Conservation (phyloP, 2,113 vertebrate genomes). For the Pseudois nayaur region DNA sequence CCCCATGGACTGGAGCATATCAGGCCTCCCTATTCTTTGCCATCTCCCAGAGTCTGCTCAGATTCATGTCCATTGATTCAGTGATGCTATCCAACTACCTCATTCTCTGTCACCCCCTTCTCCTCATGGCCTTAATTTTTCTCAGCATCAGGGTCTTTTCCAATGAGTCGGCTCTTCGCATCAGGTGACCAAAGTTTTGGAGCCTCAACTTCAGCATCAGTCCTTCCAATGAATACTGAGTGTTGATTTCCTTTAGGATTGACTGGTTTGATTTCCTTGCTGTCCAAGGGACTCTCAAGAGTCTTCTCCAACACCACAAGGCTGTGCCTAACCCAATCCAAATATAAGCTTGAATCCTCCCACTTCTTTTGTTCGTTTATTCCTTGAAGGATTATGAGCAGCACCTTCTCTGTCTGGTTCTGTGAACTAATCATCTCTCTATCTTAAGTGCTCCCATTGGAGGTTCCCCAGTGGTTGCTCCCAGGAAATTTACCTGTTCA, state of each 20-base stretch:
- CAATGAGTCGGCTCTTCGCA: not conserved
- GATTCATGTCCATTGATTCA: not conserved
- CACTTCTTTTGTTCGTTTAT: not conserved
- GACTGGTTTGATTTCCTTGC: not conserved
- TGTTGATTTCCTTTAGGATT: not conserved
- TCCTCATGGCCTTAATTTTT: not conserved
- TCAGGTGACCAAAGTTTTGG: not conserved
- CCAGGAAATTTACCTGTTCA: not conserved
- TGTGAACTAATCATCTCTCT: not conserved
- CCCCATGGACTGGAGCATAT: not conserved
- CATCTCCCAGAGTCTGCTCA: not conserved
- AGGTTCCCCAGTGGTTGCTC: not conserved
- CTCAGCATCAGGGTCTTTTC: not conserved
- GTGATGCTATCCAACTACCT: not conserved
- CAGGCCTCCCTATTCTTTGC: not conserved
- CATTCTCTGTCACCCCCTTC: not conserved
- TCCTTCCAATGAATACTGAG: not conserved
- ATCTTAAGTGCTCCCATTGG: not conserved
- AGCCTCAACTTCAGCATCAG: not conserved
- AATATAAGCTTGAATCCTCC: not conserved
- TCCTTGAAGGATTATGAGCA: not conserved
- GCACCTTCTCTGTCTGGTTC: not conserved
- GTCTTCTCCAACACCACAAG: not conserved
- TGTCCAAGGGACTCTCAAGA: not conserved
- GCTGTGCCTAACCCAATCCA: not conserved